Conservation (phyloP, 2,113 vertebrate genomes). For the Elanoides forficatus region DNA sequence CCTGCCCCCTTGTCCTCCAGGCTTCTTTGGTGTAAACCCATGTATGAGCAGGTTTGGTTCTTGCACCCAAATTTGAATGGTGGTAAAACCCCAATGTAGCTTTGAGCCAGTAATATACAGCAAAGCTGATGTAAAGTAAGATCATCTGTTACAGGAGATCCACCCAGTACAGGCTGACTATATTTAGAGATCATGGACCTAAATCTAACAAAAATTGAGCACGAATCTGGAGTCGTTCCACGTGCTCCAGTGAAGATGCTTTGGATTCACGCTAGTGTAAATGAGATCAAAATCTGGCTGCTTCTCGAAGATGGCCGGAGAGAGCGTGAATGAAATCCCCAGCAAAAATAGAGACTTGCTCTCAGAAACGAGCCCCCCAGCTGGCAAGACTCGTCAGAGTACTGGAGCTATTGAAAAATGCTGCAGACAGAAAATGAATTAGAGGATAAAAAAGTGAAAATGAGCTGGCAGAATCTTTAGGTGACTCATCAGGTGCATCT, state of each 20-base stretch:
- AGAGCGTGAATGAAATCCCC: not conserved
- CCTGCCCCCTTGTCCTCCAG: fast-evolving
- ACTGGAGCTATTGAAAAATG: conserved; percentile 12
- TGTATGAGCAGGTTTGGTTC: not conserved
- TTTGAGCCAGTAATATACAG: not conserved
- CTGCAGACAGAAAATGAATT: conserved; percentile 49
- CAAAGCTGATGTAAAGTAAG: not conserved
- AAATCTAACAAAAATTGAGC: not conserved
- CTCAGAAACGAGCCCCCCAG: not conserved
- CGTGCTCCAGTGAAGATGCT: not conserved
- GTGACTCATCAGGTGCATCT: conserved; percentile 71
- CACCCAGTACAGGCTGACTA: not conserved
- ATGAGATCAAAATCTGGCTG: not conserved
- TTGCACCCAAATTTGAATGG: fast-evolving
- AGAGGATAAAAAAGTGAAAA: conserved; percentile 49
- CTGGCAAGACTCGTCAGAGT: not conserved
- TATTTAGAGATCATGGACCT: not conserved
- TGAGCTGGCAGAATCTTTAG: conserved; percentile 61
- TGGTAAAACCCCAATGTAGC: not conserved
- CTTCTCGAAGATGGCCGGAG: not conserved
- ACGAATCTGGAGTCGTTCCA: fast-evolving
- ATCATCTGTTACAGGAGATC: not conserved
- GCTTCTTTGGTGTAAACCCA: not conserved
- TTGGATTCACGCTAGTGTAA: not conserved
- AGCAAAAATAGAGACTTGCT: not conserved